phyloP scores from a whole-genome alignment of 2,113 vertebrate species.

The Ciconia maguari region DNA sequence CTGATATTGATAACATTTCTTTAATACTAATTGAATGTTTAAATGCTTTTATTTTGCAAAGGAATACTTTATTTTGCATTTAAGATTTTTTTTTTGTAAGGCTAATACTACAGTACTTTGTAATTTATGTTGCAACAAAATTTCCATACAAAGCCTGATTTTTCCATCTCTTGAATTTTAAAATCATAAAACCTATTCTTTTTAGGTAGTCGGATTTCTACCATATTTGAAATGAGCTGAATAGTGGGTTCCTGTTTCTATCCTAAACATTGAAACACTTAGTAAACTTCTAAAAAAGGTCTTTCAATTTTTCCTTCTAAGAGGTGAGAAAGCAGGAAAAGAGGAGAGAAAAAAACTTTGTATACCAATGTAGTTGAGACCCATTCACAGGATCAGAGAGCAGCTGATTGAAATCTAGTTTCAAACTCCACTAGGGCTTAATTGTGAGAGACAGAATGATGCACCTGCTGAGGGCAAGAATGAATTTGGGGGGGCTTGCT shows the following conservation, averaged over 20 bases:
- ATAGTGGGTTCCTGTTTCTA: not conserved
- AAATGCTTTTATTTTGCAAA: not conserved
- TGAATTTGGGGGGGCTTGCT: not conserved
- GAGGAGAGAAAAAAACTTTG: not conserved
- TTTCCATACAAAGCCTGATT: not conserved
- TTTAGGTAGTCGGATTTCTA: not conserved
- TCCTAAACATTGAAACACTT: not conserved
- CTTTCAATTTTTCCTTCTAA: not conserved
- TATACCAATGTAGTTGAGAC: not conserved
- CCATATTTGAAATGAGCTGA: not conserved
- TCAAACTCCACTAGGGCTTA: not conserved
- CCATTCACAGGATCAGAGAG: not conserved
- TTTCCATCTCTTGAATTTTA: not conserved
- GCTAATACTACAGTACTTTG: not conserved
- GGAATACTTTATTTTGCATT: not conserved
- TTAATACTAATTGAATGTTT: not conserved
- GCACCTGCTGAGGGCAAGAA: not conserved
- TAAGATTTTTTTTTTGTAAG: not conserved
- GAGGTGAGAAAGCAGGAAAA: slow-evolving; percentile 15
- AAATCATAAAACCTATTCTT: not conserved
- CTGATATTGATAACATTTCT: not conserved
- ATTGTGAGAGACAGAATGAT: slow-evolving; percentile 32
- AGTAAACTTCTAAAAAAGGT: not conserved
- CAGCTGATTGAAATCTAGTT: slow-evolving; percentile 14
- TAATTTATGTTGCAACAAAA: not conserved